Percentiles rank a stretch among this genome's conserved stretches.
phyloP scores from a whole-genome alignment of 1,140 invertebrate species.

The Asobara japonica region DNA sequence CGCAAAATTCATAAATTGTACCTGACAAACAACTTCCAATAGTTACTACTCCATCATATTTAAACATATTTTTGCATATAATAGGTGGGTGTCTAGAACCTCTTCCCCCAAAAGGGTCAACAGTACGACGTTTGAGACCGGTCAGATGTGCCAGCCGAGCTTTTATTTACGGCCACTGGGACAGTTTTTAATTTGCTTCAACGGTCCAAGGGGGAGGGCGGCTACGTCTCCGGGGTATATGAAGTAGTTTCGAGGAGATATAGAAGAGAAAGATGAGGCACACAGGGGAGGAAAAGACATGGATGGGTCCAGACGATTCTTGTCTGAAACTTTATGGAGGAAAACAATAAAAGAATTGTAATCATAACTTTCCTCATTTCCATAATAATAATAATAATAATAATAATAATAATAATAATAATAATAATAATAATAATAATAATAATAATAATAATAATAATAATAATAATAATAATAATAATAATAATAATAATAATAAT shows the following conservation, averaged over 20 bases:
- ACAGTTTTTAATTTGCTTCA: conserved; percentile 69
- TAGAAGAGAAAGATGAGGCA: conserved; percentile 6
- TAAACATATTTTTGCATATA: no score
- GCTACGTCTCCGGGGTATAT: conserved; percentile 21
- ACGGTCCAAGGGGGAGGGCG: conserved; percentile 42
- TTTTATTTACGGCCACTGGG: conserved; percentile 67
- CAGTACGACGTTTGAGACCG: conserved; percentile 50
- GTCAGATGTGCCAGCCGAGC: conserved; percentile 60
- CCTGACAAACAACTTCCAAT: no score
- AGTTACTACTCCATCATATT: no score
- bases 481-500: no score
- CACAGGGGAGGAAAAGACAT: conserved; percentile 16
- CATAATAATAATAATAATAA: no score
- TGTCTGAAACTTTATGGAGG: conserved; percentile 55
- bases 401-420: no score
- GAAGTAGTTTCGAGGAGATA: conserved; percentile 23
- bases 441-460: no score
- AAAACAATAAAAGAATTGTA: no score
- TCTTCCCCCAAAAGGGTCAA: conserved; percentile 50
- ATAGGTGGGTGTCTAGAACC: conserved; percentile 61
- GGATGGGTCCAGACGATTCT: conserved; percentile 43
- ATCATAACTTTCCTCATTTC: no score
- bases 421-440: no score
- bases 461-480: no score
- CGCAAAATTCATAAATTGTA: not conserved